Evolutionary conservation across 1,140 invertebrate species (phyloP).

Genomic region (Drosophila sp.): DNA sequence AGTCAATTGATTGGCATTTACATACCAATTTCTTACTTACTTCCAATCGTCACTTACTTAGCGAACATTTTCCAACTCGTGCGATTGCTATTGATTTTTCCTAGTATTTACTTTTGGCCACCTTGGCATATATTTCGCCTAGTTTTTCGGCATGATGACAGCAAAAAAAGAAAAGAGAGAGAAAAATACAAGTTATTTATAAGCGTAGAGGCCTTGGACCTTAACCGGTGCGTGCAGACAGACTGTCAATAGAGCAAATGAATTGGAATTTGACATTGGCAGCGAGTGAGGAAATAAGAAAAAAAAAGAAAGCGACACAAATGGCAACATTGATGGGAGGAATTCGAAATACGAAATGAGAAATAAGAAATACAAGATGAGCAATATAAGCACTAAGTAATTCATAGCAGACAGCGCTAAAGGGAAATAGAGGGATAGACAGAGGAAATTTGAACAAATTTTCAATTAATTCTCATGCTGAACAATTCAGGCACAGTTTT

Average conservation of each 20-base stretch:
- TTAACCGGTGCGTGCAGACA: constrained; percentile 69
- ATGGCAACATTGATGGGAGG: constrained; percentile 24
- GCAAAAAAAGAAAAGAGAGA: constrained; percentile 8
- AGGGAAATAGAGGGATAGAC: not conserved
- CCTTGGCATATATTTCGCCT: constrained; percentile 60
- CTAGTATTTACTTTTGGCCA: constrained; percentile 47
- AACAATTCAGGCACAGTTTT: constrained; percentile 35
- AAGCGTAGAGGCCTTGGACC: constrained; percentile 60
- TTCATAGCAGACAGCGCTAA: not conserved
- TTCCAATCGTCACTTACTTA: constrained; percentile 10
- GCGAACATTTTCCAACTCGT: constrained; percentile 18
- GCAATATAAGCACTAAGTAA: constrained; percentile 8
- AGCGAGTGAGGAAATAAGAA: not conserved
- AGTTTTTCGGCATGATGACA: constrained; percentile 42
- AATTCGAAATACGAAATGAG: constrained; percentile 7
- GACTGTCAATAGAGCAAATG: constrained; percentile 73
- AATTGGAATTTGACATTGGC: constrained; percentile 34
- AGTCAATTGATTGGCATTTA: constrained; percentile 42
- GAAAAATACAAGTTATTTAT: constrained; percentile 72
- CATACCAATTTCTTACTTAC: constrained; percentile 33
- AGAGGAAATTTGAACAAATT: constrained; percentile 50
- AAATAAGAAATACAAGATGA: constrained; percentile 4
- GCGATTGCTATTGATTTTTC: constrained; percentile 64
- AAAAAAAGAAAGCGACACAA: constrained; percentile 20
- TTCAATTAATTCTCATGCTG: constrained; percentile 75